Conservation (phyloP, 2,888 invertebrate genomes). For the Mythimna loreyi region DNA sequence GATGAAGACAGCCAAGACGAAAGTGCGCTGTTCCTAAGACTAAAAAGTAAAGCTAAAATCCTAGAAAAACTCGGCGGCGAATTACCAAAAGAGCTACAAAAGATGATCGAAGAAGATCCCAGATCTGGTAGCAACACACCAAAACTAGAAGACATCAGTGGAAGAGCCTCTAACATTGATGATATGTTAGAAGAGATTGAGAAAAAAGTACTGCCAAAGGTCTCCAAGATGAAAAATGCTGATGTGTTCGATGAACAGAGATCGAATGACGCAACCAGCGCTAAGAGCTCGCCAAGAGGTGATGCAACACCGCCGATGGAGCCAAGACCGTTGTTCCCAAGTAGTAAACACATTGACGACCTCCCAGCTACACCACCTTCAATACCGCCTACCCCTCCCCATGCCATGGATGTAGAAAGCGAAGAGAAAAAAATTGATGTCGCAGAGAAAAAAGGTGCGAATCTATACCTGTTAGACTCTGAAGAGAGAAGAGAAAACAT, state of each 20-base stretch:
- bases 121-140: conserved; percentile 73
- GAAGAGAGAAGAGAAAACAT: conserved; percentile 74
- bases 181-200: conserved; percentile 85
- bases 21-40: conserved; percentile 75
- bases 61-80: conserved; percentile 90
- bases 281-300: conserved; percentile 71
- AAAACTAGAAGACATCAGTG: conserved; percentile 67
- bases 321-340: conserved; percentile 76
- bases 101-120: conserved; percentile 82
- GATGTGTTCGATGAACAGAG: conserved; percentile 72
- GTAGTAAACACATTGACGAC: conserved; percentile 71
- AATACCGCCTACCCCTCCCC: conserved; percentile 66
- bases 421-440: conserved; percentile 65
- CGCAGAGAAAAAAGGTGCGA: conserved; percentile 79
- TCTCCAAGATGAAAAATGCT: conserved; percentile 70
- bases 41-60: conserved; percentile 88
- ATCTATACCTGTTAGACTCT: conserved; percentile 79
- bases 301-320: conserved; percentile 72
- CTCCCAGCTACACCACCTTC: conserved; percentile 65
- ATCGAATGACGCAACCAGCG: conserved; percentile 66
- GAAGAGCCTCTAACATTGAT: conserved; percentile 74
- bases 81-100: conserved; percentile 86
- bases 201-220: conserved; percentile 83
- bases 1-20: conserved; percentile 85
- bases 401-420: conserved; percentile 64